A percentile compares a stretch with the other conserved stretches of the same genome.
Evolutionary conservation across 2,888 invertebrate species (phyloP).

Genomic region (Drosophila lacicola): DNA sequence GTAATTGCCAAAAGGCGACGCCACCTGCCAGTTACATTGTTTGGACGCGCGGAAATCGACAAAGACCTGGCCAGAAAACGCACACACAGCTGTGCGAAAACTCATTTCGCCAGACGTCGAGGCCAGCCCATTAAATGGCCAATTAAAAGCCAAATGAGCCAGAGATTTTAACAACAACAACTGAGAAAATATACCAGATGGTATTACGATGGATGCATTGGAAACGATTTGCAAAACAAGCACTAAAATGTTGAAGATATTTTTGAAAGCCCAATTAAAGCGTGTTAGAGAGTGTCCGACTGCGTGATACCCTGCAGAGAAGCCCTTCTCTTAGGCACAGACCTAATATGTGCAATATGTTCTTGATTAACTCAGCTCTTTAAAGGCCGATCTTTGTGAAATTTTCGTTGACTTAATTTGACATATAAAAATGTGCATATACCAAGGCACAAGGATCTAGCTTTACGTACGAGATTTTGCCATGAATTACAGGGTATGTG

Average conservation of each 20-base stretch:
- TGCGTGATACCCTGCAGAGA: no score
- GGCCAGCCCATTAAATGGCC: conserved; percentile 52
- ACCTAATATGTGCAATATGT: no score
- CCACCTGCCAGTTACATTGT: conserved; percentile 47
- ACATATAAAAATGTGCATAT: no score
- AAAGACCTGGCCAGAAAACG: no score
- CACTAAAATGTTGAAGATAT: conserved; percentile 12
- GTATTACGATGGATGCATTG: conserved; percentile 12
- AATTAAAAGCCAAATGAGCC: conserved; percentile 58
- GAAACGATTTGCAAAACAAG: not conserved
- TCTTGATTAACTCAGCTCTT: no score
- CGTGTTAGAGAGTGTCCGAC: not conserved
- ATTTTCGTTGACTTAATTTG: no score
- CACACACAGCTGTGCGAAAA: conserved; percentile 23
- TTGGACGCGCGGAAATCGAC: conserved; percentile 10
- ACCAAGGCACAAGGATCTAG: no score
- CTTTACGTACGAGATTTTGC: no score
- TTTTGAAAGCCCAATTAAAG: not conserved
- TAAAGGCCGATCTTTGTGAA: no score
- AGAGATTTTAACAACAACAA: conserved; percentile 24
- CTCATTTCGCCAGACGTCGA: conserved; percentile 30
- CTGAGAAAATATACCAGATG: conserved; percentile 16
- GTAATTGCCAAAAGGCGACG: conserved; percentile 19
- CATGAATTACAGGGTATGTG: no score
- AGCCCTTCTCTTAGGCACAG: no score